phyloP scores from a whole-genome alignment of 1,140 invertebrate genomes.

The Drosophila bocki region DNA sequence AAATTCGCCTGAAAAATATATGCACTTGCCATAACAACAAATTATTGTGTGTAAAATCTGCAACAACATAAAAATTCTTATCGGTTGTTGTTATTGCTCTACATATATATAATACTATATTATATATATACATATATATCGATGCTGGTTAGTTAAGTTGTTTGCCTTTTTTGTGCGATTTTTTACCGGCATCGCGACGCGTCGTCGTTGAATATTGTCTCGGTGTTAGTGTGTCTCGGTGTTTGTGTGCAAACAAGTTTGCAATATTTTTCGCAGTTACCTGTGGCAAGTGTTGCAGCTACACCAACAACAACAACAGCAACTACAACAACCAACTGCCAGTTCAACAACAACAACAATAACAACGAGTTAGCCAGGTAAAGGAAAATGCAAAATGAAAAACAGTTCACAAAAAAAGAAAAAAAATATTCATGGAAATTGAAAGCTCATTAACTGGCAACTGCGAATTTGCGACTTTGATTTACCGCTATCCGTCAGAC shows the following conservation, averaged over 20 bases:
- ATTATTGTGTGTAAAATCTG: constrained; percentile 19
- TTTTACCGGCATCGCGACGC: constrained; percentile 24
- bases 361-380: constrained; percentile 41
- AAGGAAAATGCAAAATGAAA: constrained; percentile 31
- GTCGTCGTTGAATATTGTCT: constrained; percentile 20
- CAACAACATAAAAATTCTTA: constrained; percentile 25
- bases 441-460: constrained; percentile 42
- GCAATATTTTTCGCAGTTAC: constrained; percentile 54
- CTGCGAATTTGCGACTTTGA: constrained; percentile 37
- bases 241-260: constrained; percentile 64
- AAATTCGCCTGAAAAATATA: constrained; percentile 15
- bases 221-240: constrained; percentile 50
- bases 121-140: neutral
- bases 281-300: constrained; percentile 49
- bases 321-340: constrained; percentile 42
- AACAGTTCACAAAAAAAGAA: neutral
- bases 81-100: constrained; percentile 29
- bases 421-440: constrained; percentile 20
- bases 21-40: constrained; percentile 22
- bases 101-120: constrained; percentile 1
- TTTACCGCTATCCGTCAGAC: constrained; percentile 43
- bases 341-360: constrained; percentile 1
- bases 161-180: constrained; percentile 21
- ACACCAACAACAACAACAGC: constrained; percentile 27
- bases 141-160: constrained; percentile 37